Evolutionary conservation across 2,797 vertebrate genomes (phyloP), one percentile per base, ranked within the genome.

Genomic region (Loris lydekkerianus): DNA sequence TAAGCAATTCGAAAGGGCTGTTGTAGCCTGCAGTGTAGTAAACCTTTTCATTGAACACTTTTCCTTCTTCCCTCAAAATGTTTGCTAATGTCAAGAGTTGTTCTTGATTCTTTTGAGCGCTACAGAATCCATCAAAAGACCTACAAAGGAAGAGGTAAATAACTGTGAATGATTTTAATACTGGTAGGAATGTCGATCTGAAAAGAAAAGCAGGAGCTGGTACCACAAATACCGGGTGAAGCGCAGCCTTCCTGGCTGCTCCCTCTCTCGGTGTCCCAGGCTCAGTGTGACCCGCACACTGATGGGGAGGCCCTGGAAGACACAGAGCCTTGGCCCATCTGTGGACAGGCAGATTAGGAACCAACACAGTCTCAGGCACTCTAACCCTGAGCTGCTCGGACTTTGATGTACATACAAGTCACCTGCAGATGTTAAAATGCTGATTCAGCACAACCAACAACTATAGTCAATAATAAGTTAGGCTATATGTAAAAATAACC

Each of bases 21-120:
- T 98, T 98, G 8, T 99, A 99, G 78, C 99, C 99, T 2, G 98
- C 99, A 0, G 98, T 94, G 87, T 99, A 99, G 97, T 98, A 99
- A 0, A 99, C 98, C 58, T 97, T 97, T 46, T 99, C 99, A 3
- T 98, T 95, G 34, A 98, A 98, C 43, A 86, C 92, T 93, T 98
- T 98, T 2, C 98, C 98, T 76, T 99, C 99, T 83, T 98, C 98
- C 96, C 98, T 98, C 94, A 99, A 98, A 91, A 98, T 98, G 82
- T 98, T 98, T 67, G 98, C 92, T 83, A 99, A 98, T 14, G 99
- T 99, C 93, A 98, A 96, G 34, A 99, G 98, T 97, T 99, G 98
- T 25, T 99, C 99, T 9, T 96, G 98, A 96, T 98, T 99, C 96
- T 97, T 98, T 72, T 98, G 98, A 58, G 98, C 98, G 72, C 98